phyloP scores from a whole-genome alignment of 2,797 vertebrate species.

The Esox masquinongy region DNA sequence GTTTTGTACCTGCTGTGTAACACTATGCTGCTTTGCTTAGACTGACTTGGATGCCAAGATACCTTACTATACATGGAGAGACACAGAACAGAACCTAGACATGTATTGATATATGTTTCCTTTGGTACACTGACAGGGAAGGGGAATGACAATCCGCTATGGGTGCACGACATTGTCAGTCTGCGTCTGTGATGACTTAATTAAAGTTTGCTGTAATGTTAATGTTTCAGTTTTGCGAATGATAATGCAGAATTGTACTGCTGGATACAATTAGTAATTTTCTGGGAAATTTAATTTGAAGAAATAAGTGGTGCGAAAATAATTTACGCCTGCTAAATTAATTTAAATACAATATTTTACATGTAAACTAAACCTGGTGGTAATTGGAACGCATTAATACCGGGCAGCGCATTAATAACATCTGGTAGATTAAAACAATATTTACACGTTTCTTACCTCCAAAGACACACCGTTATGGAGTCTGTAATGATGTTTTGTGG shows the following conservation, averaged over 20 bases:
- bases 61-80: slow-evolving; percentile 61
- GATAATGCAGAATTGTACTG: neutral
- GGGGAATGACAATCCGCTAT: neutral
- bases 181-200: neutral
- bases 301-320: neutral
- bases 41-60: slow-evolving; percentile 29
- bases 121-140: slow-evolving; percentile 4
- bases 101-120: neutral
- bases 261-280: neutral
- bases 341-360: neutral
- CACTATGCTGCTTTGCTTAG: slow-evolving; percentile 25
- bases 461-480: slow-evolving; percentile 53
- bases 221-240: neutral
- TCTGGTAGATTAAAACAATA: neutral
- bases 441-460: slow-evolving; percentile 69
- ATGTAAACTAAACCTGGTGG: neutral
- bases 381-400: neutral
- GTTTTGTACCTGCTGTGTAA: slow-evolving; percentile 38
- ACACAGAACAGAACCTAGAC: slow-evolving; percentile 22
- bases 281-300: neutral
- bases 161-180: neutral
- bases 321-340: neutral
- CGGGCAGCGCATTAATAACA: neutral
- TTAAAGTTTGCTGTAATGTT: neutral
- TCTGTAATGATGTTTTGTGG: slow-evolving; percentile 70